Percentiles rank a stretch among this genome's conserved stretches.
Conservation (phyloP, 2,888 invertebrate species). For the Caenorhabditis imperialis region DNA sequence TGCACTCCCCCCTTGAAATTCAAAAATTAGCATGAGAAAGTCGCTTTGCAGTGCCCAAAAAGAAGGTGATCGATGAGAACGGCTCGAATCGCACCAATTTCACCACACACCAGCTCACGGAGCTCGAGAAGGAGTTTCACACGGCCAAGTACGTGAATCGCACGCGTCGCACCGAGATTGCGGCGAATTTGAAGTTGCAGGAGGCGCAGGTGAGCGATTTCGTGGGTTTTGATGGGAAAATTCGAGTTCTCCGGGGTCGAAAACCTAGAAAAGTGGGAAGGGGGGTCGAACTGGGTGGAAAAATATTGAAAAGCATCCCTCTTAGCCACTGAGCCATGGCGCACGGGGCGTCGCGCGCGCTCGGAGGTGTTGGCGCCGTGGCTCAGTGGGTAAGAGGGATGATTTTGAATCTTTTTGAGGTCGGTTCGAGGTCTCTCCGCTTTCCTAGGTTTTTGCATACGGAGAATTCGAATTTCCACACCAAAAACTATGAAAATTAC, state of each 20-base stretch:
- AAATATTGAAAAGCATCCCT: not conserved
- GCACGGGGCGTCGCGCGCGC: too few relatives aligned
- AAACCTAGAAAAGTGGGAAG: not conserved
- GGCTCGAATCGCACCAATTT: conserved; percentile 88
- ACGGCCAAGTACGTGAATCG: conserved; percentile 98
- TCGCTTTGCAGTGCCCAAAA: conserved; percentile 58
- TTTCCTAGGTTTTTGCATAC: too few relatives aligned
- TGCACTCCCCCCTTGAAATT: not conserved
- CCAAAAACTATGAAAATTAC: too few relatives aligned
- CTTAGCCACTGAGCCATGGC: too few relatives aligned
- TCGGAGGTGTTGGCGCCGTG: too few relatives aligned
- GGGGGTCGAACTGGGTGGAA: not conserved
- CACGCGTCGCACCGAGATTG: conserved; percentile 96
- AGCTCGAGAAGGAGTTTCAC: conserved; percentile 98
- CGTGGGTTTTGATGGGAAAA: conserved; percentile 1
- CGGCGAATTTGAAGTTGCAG: conserved; percentile 93
- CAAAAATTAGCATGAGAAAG: not conserved
- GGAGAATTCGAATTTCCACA: too few relatives aligned
- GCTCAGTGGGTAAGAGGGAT: too few relatives aligned
- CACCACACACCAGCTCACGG: conserved; percentile 98
- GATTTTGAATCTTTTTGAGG: too few relatives aligned
- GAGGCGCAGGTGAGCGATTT: conserved; percentile 86
- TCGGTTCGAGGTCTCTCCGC: too few relatives aligned
- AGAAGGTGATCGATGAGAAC: conserved; percentile 65
- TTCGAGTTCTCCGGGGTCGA: too few relatives aligned